A percentile compares a stretch with the other conserved stretches of the same genome.
Conservation (phyloP, 2,797 vertebrate genomes). For the Choloepus didactylus region DNA sequence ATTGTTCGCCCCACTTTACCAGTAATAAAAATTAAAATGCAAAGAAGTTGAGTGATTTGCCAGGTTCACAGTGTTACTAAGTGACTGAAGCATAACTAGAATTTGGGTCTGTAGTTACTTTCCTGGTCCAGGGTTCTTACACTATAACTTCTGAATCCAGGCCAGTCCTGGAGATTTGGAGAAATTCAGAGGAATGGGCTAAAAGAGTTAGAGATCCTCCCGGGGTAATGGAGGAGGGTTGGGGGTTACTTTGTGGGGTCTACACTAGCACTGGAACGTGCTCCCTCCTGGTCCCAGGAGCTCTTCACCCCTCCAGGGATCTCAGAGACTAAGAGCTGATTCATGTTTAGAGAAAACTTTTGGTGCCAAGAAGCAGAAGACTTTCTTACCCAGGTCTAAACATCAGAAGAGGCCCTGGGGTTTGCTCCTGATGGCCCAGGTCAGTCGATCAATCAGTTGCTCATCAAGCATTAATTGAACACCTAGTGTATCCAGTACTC, state of each 20-base stretch:
- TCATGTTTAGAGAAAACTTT: not conserved
- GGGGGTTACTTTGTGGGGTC: not conserved
- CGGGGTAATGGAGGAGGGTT: not conserved
- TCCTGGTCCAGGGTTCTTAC: not conserved
- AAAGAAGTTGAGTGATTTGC: not conserved
- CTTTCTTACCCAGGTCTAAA: not conserved
- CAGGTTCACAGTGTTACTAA: not conserved
- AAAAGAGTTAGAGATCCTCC: not conserved
- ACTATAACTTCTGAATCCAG: not conserved
- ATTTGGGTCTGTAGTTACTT: not conserved
- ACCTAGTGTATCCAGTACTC: not conserved
- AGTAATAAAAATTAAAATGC: not conserved
- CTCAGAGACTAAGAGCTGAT: not conserved
- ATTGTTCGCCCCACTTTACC: not conserved
- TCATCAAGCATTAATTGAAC: not conserved
- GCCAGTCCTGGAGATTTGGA: not conserved
- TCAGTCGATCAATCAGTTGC: not conserved
- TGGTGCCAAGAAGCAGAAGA: not conserved
- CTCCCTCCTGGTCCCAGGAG: rapidly evolving
- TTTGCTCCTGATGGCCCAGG: not conserved
- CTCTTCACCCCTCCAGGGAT: not conserved
- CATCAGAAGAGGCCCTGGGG: not conserved
- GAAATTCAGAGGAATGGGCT: not conserved
- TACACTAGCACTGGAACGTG: not conserved
- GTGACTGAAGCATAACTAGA: not conserved